phyloP scores from a whole-genome alignment of 1,140 invertebrate species.

The Homarus americanus region DNA sequence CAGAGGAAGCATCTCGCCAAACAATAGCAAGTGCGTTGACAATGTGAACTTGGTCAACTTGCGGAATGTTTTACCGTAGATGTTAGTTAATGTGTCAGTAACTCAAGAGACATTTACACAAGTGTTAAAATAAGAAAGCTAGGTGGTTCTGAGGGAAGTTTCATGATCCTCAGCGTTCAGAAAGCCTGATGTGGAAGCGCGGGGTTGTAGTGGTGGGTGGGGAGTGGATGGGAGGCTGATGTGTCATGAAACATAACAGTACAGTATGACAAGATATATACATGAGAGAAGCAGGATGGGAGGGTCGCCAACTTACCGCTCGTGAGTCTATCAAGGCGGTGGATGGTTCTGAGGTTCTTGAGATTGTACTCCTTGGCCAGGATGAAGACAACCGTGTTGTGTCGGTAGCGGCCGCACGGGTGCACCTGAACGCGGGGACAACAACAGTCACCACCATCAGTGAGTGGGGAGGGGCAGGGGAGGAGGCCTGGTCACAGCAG shows the following conservation, averaged over 20 bases:
- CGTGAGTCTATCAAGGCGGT: slow-evolving; percentile 82
- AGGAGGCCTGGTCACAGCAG: slow-evolving; percentile 35
- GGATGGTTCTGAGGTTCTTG: slow-evolving; percentile 95
- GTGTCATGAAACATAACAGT: slow-evolving; percentile 3
- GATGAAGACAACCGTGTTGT: slow-evolving; percentile 97
- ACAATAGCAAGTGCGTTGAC: background rate
- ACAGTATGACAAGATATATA: slow-evolving; percentile 6
- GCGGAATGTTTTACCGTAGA: background rate
- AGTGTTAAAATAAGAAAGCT: background rate
- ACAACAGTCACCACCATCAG: slow-evolving; percentile 54
- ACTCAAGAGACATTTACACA: background rate
- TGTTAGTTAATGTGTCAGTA: background rate
- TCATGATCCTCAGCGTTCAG: slow-evolving; percentile 1
- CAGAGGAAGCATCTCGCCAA: background rate
- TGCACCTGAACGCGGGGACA: slow-evolving; percentile 85
- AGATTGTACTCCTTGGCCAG: slow-evolving; percentile 97
- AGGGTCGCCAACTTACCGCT: slow-evolving; percentile 78
- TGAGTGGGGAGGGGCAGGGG: slow-evolving; percentile 21
- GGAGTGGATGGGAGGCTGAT: background rate
- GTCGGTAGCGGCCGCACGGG: slow-evolving; percentile 96
- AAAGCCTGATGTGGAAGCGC: background rate
- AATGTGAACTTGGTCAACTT: background rate
- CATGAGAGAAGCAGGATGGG: slow-evolving; percentile 21
- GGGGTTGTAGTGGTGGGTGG: background rate
- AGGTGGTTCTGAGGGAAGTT: slow-evolving; percentile 14